phyloP scores from a whole-genome alignment of 2,797 vertebrate species.

The Oophaga sylvatica region DNA sequence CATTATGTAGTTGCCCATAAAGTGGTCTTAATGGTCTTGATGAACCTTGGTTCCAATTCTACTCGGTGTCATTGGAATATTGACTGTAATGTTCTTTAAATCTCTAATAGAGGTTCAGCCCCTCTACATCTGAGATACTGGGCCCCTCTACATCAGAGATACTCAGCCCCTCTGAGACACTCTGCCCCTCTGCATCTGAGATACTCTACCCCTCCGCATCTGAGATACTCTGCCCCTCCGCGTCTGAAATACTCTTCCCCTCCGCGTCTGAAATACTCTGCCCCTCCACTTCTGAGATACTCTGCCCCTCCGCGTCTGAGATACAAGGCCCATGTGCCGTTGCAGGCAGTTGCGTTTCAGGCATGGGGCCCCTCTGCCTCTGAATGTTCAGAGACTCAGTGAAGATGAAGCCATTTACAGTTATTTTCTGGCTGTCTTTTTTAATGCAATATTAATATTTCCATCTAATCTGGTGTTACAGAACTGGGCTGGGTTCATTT shows the following conservation, averaged over 20 bases:
- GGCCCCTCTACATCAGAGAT: not conserved
- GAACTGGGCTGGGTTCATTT: not conserved
- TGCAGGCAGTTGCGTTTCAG: no score
- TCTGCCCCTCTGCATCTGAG: not conserved
- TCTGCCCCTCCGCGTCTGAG: no score
- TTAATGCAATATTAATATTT: not conserved
- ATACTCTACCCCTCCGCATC: not conserved
- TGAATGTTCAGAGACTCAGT: not conserved
- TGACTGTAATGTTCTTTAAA: no score
- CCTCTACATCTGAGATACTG: not conserved
- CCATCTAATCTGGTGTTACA: conserved; percentile 6
- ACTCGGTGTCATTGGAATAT: no score
- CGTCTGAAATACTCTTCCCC: not conserved
- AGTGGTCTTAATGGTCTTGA: not conserved
- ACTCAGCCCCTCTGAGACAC: not conserved
- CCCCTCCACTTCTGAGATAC: no score
- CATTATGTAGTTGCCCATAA: not conserved
- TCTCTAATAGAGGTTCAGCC: no score
- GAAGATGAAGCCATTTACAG: not conserved
- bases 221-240: not conserved
- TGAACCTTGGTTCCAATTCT: not conserved
- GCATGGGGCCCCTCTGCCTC: not conserved
- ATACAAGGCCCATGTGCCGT: no score
- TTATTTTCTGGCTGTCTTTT: not conserved
- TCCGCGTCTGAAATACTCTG: not conserved